Evolutionary conservation across 2,113 vertebrate species (phyloP), one percentile per base, ranked within the genome.

Genomic region (Phoenicopterus ruber): DNA sequence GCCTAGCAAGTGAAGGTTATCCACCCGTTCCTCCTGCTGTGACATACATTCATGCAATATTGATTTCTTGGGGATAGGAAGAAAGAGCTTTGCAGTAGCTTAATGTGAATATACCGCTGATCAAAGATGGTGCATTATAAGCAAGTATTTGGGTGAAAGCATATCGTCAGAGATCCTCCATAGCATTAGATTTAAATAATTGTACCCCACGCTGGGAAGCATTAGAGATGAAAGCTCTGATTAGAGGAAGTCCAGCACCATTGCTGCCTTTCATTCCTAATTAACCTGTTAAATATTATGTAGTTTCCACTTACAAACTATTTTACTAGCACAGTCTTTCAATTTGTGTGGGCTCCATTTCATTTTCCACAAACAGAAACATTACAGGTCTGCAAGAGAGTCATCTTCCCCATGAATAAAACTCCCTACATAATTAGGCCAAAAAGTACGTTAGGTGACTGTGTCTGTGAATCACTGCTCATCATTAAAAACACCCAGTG

Each of bases 21-120:
- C 81, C 66, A 54, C 54, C 62, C 29, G 2, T 16, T 58, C 66
- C 74, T 89, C 66, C 85, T 40, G 58, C 95, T 72, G 59, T 13
- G 87, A 57, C 70, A 11, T 11, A 49, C 70, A 36, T 21, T 65
- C 74, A 59, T 29, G 71, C 93, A 81, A n/a, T 76, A 95, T 92
- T 79, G 94, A 97, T 97, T 97, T 94, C 91, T 88, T 26, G 42
- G 40, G 66, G 81, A 86, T 7, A 92, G 74, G 77, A 89, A 95
- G 82, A 90, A 47, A 86, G 91, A 94, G 94, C 82, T 95, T 88
- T 91, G 90, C 87, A 79, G 84, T 36, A 95, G 92, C 92, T 82
- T 69, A 76, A 94, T 38, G 82, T 49, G 88, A 88, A 82, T 83
- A 54, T 20, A 76, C 36, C 50, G 15, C 90, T 82, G 96, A 97